Percentiles rank a stretch among this genome's conserved stretches.
Conservation (phyloP, 2,888 invertebrate species). For the Marasmarcha lunaedactyla region DNA sequence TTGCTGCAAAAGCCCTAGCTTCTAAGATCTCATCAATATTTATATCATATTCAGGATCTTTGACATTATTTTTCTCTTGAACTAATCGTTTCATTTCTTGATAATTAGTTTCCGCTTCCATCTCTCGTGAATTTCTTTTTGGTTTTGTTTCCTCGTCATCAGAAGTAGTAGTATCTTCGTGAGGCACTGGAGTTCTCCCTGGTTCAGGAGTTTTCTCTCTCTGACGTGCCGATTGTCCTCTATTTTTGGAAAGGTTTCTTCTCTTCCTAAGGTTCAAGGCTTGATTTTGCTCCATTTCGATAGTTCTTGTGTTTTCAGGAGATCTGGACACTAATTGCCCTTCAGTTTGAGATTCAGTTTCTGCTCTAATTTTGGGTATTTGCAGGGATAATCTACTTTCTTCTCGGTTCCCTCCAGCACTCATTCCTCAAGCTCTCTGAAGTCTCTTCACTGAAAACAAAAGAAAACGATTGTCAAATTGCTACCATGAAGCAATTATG, state of each 20-base stretch:
- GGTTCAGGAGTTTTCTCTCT: slow-evolving; percentile 66
- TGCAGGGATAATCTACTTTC: slow-evolving; percentile 29
- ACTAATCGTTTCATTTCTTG: slow-evolving; percentile 61
- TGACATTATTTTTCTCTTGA: slow-evolving; percentile 41
- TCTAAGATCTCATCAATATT: slow-evolving; percentile 56
- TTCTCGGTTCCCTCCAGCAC: slow-evolving; percentile 29
- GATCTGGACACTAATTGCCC: slow-evolving; percentile 32
- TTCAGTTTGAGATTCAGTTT: slow-evolving; percentile 43
- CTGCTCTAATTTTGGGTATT: slow-evolving; percentile 35
- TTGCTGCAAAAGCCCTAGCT: slow-evolving; percentile 48
- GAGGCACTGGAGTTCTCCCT: slow-evolving; percentile 51
- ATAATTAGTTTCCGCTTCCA: slow-evolving; percentile 60
- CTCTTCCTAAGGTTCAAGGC: slow-evolving; percentile 71
- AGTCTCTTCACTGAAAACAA: not conserved
- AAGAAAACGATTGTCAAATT: too few relatives aligned
- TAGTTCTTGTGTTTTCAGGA: slow-evolving; percentile 25
- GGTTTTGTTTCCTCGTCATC: slow-evolving; percentile 54
- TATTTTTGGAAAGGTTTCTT: slow-evolving; percentile 71
- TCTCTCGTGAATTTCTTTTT: slow-evolving; percentile 43
- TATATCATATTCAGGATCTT: slow-evolving; percentile 59
- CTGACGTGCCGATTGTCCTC: slow-evolving; percentile 54
- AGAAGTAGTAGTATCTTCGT: slow-evolving; percentile 75
- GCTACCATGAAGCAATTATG: too few relatives aligned
- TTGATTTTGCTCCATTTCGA: slow-evolving; percentile 43
- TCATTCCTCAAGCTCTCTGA: slow-evolving; percentile 25